Evolutionary conservation across 2,888 invertebrate species (phyloP), one percentile per base, ranked within the genome.

Genomic region (Troglohyphantes excavatus): DNA sequence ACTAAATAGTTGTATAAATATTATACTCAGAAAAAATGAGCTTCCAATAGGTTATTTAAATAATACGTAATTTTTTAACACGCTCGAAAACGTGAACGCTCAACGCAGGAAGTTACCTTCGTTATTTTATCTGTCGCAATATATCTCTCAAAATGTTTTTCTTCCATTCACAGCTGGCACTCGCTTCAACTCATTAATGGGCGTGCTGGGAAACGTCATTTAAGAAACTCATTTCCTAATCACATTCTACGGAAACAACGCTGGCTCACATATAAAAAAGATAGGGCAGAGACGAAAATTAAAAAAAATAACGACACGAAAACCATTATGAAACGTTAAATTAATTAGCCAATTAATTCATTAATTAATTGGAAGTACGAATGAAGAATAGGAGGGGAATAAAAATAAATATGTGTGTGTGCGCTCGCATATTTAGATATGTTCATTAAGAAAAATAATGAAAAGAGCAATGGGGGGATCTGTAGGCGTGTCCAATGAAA

Each of bases 311-410:
- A 82, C 59, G 70, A 72, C 82, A 70, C 82, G 72, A 72, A 76
- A 82, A 82, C 82, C 82, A 82, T 82, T 82, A 82, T 82, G 82
- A 82, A 82, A 82, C 82, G 82, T 82, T 72, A 82, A 82, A 82
- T 82, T 82, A 82, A 82, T 82, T 82, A 82, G 70, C 70, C 72
- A 82, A 82, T 82, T 82, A 82, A 82, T 82, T 82, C 82, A 82
- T 82, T 72, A 82, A 82, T 82, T 82, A 82, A 82, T 82, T 61
- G 72, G 82, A 72, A 61, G 63, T 59, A 82, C 61, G 72, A 82
- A 82, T 72, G 72, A 70, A 72, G 82, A 72, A 70, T 53, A 70
- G 70, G 39, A 43, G 19, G 67, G 67, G 46, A 79, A 72, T 61
- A 82, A 82, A 82, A 82, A 82, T 70, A 81, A 81, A 81, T 82